A percentile compares a stretch with the other conserved stretches of the same genome.
Evolutionary conservation across 2,113 vertebrate genomes (phyloP).

Genomic region (Mugil cephalus): DNA sequence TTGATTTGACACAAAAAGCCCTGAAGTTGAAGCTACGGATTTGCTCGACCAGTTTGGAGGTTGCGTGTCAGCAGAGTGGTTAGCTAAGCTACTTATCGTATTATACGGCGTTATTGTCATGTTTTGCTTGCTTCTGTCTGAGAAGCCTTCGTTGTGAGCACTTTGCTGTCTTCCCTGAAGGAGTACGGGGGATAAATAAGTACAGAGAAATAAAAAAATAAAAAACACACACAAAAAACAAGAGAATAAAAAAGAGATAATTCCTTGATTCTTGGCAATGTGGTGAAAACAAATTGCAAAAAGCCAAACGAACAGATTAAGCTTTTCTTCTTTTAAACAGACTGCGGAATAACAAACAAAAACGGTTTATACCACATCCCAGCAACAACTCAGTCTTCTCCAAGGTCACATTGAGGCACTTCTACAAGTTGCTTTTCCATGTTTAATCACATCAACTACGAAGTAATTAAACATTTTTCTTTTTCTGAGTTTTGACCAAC

Average conservation of each 20-base stretch:
- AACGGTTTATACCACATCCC: neutral
- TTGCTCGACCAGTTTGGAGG: conserved; percentile 54
- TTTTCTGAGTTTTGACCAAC: conserved; percentile 2
- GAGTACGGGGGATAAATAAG: conserved; percentile 48
- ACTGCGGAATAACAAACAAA: conserved; percentile 9
- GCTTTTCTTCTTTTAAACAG: conserved; percentile 35
- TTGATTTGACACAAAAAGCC: conserved; percentile 61
- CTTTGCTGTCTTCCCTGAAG: conserved; percentile 58
- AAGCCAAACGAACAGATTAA: conserved; percentile 44
- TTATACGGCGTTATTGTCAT: conserved; percentile 72
- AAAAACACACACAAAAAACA: conserved; percentile 50
- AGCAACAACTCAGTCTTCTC: conserved; percentile 5
- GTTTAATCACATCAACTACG: conserved; percentile 24
- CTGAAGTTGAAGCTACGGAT: conserved; percentile 64
- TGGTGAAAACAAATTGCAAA: conserved; percentile 46
- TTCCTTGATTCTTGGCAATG: conserved; percentile 50
- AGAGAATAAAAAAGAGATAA: conserved; percentile 59
- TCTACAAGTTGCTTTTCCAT: conserved; percentile 1
- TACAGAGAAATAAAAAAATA: neutral
- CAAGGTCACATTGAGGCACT: conserved; percentile 52
- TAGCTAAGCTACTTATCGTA: conserved; percentile 75
- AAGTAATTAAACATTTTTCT: conserved; percentile 36
- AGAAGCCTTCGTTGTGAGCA: conserved; percentile 51
- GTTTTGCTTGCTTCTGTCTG: conserved; percentile 59
- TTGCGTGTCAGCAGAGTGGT: conserved; percentile 67